Evolutionary conservation across 2,797 vertebrate species (phyloP), one percentile per base, ranked within the genome.

Genomic region (Australoheros facetus): DNA sequence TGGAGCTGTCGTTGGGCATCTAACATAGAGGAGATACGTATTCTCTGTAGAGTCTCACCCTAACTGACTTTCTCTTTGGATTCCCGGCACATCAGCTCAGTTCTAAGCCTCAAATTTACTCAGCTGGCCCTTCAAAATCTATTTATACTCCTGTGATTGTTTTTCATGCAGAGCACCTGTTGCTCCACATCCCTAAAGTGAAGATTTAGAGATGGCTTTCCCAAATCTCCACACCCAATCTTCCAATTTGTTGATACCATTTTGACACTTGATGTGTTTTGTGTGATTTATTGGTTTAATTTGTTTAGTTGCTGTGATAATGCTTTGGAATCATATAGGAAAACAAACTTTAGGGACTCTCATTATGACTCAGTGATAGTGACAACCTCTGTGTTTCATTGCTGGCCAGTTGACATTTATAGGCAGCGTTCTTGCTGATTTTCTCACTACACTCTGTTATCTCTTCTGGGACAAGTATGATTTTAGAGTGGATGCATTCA

Each of bases 401-500:
- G 56, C 55, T 71, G 75, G 77, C 77, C 56, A 2, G 42, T 19
- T 85, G 89, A 87, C 77, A 73, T 87, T 88, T 87, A 71, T 45
- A 82, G 64, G 23, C 4, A 28, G 23, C 69, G n/a, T 39, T 77
- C 64, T 78, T 42, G 9, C 75, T 62, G 59, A 42, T 66, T 82
- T 72, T 59, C 37, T 72, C 45, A 4, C 48, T 37, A 42, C 53
- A 14, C 56, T 34, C 32, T 70, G 73, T 66, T 81, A 73, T 88
- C 77, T 81, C 70, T 48, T 72, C 73, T 75, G 51, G 69, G 71
- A 77, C 64, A 57, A 81, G 83, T 80, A 51, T 80, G 84, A 56
- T 73, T 75, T 85, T 77, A 88, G 84, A 92, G 78, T 86, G 87
- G 85, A 91, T 80, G 82, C 82, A 90, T 92, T 94, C 93, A 92